Evolutionary conservation across 2,797 vertebrate species (phyloP), one percentile per base, ranked within the genome.

Genomic region (Ispidina lecontei): DNA sequence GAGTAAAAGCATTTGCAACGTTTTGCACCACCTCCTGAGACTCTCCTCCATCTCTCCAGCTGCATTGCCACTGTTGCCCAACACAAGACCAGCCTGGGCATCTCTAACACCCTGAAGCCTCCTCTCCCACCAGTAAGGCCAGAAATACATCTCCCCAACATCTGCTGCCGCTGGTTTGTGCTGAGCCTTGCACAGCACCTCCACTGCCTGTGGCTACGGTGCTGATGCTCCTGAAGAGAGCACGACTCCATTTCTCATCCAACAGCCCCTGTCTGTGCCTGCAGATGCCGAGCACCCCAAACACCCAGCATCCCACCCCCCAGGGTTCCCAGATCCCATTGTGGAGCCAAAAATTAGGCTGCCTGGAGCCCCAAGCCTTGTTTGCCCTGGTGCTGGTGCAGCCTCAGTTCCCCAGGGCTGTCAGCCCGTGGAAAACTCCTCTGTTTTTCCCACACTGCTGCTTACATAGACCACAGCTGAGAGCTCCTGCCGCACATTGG

Each of bases 351-450:
- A 16, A 4, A 55, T 39, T 39, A 13, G 2, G 0, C 71, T 58
- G 47, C 52, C 63, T 26, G 63, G n/a, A 82, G 20, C 26, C 26
- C 31, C 0, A 2, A 56, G 62, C 28, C 33, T 35, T 54, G 22
- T 29, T 63, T 9, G 54, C 17, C 46, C 10, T 0, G 1, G 14
- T 11, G 4, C 13, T 0, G 0, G 18, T 5, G 9, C 7, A 22
- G 75, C 46, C 60, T 64, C 70, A 19, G 67, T 44, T 62, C 70
- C 75, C 71, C 68, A 17, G 15, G 69, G 55, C 39, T 49, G 25
- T 8, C 39, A 63, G 12, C 9, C 59, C 73, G 28, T 4, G 7
- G 39, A 54, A 91, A 86, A 49, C 12, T n/a, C 28, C 39, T 43
- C 33, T 33, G 33, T 33, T 33, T 33, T 33, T 33, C 33, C 33